Conservation (phyloP, 2,797 vertebrate species). For the Poecile montanus region DNA sequence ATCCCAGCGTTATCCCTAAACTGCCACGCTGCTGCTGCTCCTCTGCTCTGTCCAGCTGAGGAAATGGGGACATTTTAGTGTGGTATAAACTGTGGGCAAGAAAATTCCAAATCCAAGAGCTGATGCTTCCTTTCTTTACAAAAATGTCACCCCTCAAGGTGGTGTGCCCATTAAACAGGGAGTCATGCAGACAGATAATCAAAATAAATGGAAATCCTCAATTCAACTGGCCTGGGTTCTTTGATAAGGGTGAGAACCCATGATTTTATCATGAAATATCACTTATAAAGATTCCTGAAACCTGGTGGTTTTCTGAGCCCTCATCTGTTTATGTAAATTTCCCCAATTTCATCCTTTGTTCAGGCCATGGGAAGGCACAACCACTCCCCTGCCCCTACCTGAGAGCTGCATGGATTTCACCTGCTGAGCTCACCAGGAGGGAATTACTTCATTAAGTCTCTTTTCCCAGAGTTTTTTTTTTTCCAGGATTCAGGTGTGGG, state of each 20-base stretch:
- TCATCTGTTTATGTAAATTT: accelerated
- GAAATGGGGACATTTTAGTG: accelerated
- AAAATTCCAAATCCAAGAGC: not conserved
- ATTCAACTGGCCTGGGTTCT: not conserved
- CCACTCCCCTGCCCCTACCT: not conserved
- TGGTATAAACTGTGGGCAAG: not conserved
- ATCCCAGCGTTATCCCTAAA: not conserved
- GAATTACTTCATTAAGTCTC: accelerated
- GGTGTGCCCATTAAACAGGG: not conserved
- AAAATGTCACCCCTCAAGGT: not conserved
- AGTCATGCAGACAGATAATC: not conserved
- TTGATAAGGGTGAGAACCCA: not conserved
- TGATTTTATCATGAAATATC: not conserved
- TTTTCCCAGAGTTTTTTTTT: accelerated
- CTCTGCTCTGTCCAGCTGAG: not conserved
- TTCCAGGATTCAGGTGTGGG: accelerated
- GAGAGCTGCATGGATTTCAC: not conserved
- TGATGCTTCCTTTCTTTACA: not conserved
- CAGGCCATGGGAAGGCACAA: not conserved
- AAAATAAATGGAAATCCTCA: not conserved
- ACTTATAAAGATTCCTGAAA: not conserved
- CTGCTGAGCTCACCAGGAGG: not conserved
- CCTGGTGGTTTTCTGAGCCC: accelerated
- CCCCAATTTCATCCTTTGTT: not conserved
- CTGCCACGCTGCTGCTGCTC: accelerated